Base-by-base conservation (phyloP, 2,888 invertebrate genomes). In the Scaptomyza cyrtandrae region DNA sequence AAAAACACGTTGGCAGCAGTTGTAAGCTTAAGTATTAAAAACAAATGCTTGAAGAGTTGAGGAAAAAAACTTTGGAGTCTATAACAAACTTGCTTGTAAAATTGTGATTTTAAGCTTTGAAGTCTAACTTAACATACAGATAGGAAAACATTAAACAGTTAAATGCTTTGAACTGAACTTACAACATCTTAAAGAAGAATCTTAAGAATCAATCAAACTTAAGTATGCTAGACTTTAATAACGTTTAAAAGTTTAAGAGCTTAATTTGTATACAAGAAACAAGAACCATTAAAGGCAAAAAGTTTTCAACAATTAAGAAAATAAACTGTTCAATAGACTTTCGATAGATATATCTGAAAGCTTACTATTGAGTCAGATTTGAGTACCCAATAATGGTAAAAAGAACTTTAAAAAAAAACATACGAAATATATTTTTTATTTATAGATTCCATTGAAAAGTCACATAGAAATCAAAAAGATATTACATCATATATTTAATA, bases 1-100 rank as follows among this genome's bases (percentile, higher is more conserved):
- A 14, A 50, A 5, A 75, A 84, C 78, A 80, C 43, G 71, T 63
- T 69, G 43, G 19, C 64, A 59, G 31, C 46, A 48, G n/a, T n/a
- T 64, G 63, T 71, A 59, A 64, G 41, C 24, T 24, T 35, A 16
- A 43, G 58, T 56, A 63, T 53, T 63, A 27, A 75, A 52, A 52
- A 14, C 49, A 24, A 54, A 45, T 49, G 33, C 49, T 29, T 14
- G 24, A n/a, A 13, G n/a, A n/a, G 41, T 41, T 11, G 10, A 6
- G 10, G 33, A 19, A 10, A n/a, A 50, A n/a, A 35, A 13, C 16
- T 29, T 50, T 19, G 37, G 43, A 43, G 24, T 6, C 6, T 9
- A 13, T 24, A 39, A 31, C 62, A 35, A 61, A 31, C 7, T 61
- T 27, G 63, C 50, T 33, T 45, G 37, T 63, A 24, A 37, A 62